A percentile compares a stretch with the other conserved stretches of the same genome.
Conservation (phyloP, 1,140 invertebrate genomes). For the Lordiphosa mommai region DNA sequence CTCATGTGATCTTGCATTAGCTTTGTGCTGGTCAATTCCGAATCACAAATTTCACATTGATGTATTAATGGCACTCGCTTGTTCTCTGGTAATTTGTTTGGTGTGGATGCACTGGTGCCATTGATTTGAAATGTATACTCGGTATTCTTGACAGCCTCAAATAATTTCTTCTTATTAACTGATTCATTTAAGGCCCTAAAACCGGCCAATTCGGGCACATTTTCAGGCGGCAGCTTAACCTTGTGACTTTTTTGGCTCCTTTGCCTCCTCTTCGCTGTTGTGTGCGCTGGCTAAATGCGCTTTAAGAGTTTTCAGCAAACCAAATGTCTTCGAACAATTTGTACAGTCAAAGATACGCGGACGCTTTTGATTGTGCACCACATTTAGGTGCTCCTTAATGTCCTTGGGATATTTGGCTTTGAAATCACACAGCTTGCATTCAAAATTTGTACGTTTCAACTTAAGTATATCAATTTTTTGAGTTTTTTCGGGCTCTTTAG, state of each 20-base stretch:
- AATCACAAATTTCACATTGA: neutral
- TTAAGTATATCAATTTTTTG: neutral
- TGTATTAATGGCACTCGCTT: neutral
- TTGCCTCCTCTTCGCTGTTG: neutral
- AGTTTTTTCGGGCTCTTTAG: neutral
- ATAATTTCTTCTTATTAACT: neutral
- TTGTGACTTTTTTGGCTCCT: neutral
- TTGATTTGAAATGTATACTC: constrained; percentile 44
- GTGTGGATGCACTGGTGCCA: constrained; percentile 41
- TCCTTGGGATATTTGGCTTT: accelerated
- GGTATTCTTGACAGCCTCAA: neutral
- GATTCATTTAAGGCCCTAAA: constrained; percentile 27
- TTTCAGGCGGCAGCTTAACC: neutral
- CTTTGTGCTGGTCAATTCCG: constrained; percentile 1
- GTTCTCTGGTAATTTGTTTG: neutral
- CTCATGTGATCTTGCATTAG: constrained; percentile 25
- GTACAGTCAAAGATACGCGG: constrained; percentile 35
- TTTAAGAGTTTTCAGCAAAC: constrained; percentile 16
- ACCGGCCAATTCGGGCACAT: constrained; percentile 3
- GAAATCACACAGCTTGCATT: constrained; percentile 43
- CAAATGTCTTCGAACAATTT: constrained; percentile 30
- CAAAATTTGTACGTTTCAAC: constrained; percentile 5
- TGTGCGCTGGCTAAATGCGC: constrained; percentile 13
- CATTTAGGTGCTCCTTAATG: constrained; percentile 25
- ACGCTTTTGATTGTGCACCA: constrained; percentile 29